Evolutionary conservation across 2,113 vertebrate species (phyloP).

Genomic region (Synchiropus splendidus): DNA sequence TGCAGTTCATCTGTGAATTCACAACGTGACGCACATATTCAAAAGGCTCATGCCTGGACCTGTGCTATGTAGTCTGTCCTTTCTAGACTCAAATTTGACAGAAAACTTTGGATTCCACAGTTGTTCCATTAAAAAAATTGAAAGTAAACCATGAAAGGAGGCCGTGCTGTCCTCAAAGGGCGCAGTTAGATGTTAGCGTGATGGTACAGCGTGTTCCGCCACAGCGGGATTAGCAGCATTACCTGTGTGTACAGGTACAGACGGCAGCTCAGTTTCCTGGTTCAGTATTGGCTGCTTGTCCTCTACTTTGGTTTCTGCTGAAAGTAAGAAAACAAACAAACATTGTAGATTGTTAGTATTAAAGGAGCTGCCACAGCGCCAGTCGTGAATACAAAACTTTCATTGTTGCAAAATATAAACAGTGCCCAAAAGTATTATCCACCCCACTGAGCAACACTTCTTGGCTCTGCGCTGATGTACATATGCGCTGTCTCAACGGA

Average conservation of each 20-base stretch:
- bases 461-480: conserved; percentile 29
- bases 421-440: conserved; percentile 36
- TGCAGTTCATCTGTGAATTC: too few relatives aligned
- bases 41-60: too few relatives aligned
- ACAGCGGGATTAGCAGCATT: conserved; percentile 14
- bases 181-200: too few relatives aligned
- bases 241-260: conserved; percentile 68
- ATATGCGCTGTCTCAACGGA: conserved; percentile 21
- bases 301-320: conserved; percentile 59
- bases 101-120: too few relatives aligned
- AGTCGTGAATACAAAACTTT: conserved; percentile 28
- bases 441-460: conserved; percentile 34
- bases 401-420: conserved; percentile 37
- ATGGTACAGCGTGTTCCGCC: too few relatives aligned
- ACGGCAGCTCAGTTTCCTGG: conserved; percentile 59
- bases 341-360: conserved; percentile 16
- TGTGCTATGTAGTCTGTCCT: too few relatives aligned
- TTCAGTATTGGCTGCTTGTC: conserved; percentile 51
- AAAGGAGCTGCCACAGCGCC: background rate
- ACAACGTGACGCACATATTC: too few relatives aligned
- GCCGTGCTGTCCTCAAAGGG: too few relatives aligned
- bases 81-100: too few relatives aligned
- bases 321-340: conserved; percentile 38
- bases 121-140: too few relatives aligned
- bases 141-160: too few relatives aligned